Conservation (phyloP, 2,113 vertebrate species). For the Microtus richardsoni region DNA sequence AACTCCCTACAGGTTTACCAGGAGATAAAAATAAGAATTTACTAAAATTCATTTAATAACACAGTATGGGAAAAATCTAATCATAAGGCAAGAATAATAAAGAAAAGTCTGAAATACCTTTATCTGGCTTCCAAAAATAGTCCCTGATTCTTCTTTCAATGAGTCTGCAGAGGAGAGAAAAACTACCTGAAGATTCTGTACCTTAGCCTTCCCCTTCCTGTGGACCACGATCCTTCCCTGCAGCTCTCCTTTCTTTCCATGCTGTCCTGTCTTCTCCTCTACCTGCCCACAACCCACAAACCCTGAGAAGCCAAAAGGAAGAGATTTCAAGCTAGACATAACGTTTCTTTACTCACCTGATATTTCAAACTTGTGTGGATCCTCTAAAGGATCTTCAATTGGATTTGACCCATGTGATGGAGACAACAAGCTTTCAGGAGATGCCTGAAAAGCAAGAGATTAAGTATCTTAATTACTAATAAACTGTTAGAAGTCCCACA, state of each 20-base stretch:
- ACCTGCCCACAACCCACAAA: constrained; percentile 84
- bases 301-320: constrained; percentile 81
- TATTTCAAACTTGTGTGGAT: constrained; percentile 90
- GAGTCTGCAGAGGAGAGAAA: constrained; percentile 88
- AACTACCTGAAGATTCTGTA: constrained; percentile 80
- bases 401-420: constrained; percentile 88
- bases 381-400: constrained; percentile 88
- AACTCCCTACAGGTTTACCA: constrained; percentile 60
- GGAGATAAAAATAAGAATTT: constrained; percentile 35
- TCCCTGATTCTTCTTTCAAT: constrained; percentile 94
- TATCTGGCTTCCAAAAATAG: constrained; percentile 93
- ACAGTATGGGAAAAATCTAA: constrained; percentile 67
- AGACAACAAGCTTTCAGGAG: constrained; percentile 88
- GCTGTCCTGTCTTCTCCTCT: constrained; percentile 81
- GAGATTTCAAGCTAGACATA: constrained; percentile 80
- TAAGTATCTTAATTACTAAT: constrained; percentile 28
- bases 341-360: constrained; percentile 87
- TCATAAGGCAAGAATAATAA: constrained; percentile 75
- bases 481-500: constrained; percentile 16
- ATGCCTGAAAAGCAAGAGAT: constrained; percentile 85
- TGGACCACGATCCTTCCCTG: constrained; percentile 78
- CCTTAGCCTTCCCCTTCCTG: constrained; percentile 69
- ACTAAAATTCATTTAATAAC: constrained; percentile 67
- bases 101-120: constrained; percentile 91
- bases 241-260: constrained; percentile 83